Evolutionary conservation across 2,113 vertebrate species (phyloP), one percentile per base, ranked within the genome.

Genomic region (Pungitius pungitius): DNA sequence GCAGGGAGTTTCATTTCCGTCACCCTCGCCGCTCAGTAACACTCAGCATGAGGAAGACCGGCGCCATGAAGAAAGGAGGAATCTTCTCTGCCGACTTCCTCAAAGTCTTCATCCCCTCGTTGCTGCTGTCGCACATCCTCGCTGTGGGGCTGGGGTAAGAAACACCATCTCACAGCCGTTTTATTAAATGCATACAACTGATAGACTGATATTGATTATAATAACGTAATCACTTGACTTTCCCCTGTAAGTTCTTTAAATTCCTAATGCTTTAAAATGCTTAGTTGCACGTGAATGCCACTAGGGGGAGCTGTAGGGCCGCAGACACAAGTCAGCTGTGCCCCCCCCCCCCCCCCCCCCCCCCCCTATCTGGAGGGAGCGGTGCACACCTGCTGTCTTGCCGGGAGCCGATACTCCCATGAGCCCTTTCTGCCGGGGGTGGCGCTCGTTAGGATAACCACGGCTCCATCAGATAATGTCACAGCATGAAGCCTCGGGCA

Each of bases 11-110:
- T 88, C 95, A 98, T 84, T 99, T 99, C 93, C 94, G 96, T 73
- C 97, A 99, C 92, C 98, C 97, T 1, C 97, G 97, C 17, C 95
- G 96, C 78, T 95, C 96, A 0, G 95, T 96, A 40, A 96, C 95
- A 6, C 93, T 99, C 85, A 99, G 97, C 94, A 99, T 99, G 97
- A 95, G 98, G 73, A 99, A 98, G 92, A 97, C 96, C 1, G 96
- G 97, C 47, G 98, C 95, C 83, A 99, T 99, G 98, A 99, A 98
- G 93, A 99, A 99, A 91, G 97, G 98, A 65, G 98, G 98, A 58
- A 94, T 99, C 88, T 99, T 99, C 94, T 99, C 98, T 1, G 95
- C 97, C 0, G 97, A 99, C 76, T 99, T 99, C 85, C 96, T 99
- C 79, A 97, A 98, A 90, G 95, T 99, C 87, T 98, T 98, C 93